Base-by-base conservation (phyloP, 2,113 vertebrate genomes). In the Peromyscus polionotus region DNA sequence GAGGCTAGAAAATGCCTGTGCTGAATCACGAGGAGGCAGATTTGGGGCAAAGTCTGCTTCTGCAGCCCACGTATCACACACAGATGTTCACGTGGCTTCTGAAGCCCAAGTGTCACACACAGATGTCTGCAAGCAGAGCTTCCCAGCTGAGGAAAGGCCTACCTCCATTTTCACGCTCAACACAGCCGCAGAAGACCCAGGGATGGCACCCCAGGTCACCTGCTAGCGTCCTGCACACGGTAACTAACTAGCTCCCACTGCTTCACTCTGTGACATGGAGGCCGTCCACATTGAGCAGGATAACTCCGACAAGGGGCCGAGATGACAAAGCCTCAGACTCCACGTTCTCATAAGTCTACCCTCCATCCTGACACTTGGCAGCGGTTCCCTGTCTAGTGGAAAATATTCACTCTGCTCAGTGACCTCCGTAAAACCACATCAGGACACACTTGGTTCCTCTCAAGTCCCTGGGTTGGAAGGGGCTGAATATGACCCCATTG, bases 71-170 rank as follows among this genome's bases (percentile, higher is more conserved):
- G 19, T 61, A 6, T 65, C 65, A 17, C 54, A 7, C 17, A 39
- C 22, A 68, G 94, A 76, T 67, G 7, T 68, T n/a, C n/a, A n/a
- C n/a, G n/a, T n/a, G n/a, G 20, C 63, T 79, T 54, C 73, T 94
- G 83, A 88, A 91, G 13, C 11, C 4, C 2, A 31, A 10, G 19
- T 61, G 8, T 65, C 65, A 17, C 54, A 7, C 17, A 39, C 22
- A 68, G 94, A 76, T 67, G 7, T 68, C 79, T 45, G n/a, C 59
- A 76, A 70, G 88, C 48, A 80, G 26, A 95, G 39, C 24, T 4
- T 14, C 20, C 77, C 76, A 42, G 59, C 26, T 72, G 5, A 26
- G 0, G 1, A 61, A 67, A 45, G 28, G 4, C 76, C 54, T 39
- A 31, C 1, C 72, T 70, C 48, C 22, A 48, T 26, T 59, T 48